Evolutionary conservation across 2,888 invertebrate genomes (phyloP).

Genomic region (Eupithecia abbreviata): DNA sequence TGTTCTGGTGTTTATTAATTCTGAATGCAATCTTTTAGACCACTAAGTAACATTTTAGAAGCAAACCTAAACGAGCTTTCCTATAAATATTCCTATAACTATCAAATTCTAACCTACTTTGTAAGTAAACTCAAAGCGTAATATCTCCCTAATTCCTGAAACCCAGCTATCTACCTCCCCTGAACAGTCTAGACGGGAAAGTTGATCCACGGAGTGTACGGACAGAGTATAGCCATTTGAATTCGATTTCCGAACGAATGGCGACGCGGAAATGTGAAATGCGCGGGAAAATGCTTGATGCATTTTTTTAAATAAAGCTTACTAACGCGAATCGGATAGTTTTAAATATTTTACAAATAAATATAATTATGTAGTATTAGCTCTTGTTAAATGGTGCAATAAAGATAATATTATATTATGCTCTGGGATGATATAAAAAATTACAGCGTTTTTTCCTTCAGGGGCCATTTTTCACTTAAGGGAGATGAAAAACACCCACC

Average conservation of each 20-base stretch:
- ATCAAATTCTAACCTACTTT: background rate
- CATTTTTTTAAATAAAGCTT: background rate
- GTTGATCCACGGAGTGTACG: slow-evolving; percentile 33
- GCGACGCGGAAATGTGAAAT: slow-evolving; percentile 28
- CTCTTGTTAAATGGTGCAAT: too few species aligned
- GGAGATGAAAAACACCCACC: background rate
- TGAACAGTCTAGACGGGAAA: slow-evolving; percentile 39
- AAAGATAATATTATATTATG: too few species aligned
- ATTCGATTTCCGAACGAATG: slow-evolving; percentile 54
- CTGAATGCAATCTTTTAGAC: background rate
- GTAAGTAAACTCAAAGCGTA: background rate
- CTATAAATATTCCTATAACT: background rate
- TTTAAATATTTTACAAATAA: background rate
- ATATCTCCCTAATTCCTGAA: slow-evolving; percentile 14
- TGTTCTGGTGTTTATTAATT: too few species aligned
- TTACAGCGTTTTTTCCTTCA: background rate
- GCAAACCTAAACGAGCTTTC: background rate
- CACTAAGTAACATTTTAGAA: background rate
- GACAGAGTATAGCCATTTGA: slow-evolving; percentile 16
- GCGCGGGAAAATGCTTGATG: slow-evolving; percentile 6
- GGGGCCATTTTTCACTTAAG: background rate
- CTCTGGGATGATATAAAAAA: too few species aligned
- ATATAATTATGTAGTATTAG: background rate
- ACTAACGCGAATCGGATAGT: background rate
- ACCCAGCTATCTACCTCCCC: slow-evolving; percentile 23